Base-by-base conservation (phyloP, 37 sponge, comb jelly and placozoan genomes). In the Spongia lamella region DNA sequence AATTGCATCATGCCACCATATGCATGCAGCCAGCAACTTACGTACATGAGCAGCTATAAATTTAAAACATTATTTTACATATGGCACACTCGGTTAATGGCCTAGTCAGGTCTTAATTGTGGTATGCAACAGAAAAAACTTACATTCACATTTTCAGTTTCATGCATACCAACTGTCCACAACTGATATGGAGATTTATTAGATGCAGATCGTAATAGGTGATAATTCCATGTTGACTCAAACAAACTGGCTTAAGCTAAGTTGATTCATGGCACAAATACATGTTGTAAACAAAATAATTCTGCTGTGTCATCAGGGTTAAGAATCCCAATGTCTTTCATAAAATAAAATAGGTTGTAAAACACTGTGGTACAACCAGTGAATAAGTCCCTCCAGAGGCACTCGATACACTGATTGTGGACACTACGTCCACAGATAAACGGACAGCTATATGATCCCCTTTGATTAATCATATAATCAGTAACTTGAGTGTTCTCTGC, bases 341-440 rank as follows among this genome's bases (percentile, higher is more conserved):
- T 70, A 20, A 75, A 14, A 25, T 27, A 32, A 29, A 78, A 78
- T 4, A 78, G 32, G 9, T n/a, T 21, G 38, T 78, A 78, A 22
- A 26, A 78, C 19, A 78, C 27, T 7, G 39, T 19, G 7, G 26
- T 11, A 27, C 36, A 66, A 24, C 70, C 43, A 43, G 13, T 11
- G 43, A 78, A 78, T 5, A 78, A 68, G 49, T 78, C 69, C 40
- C 69, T 7, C 79, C 79, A 74, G 25, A 78, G 65, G n/a, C n/a
- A n/a, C n/a, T n/a, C n/a, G n/a, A n/a, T n/a, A n/a, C 31, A 50
- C 15, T 68, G 70, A 31, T 50, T 55, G 20, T 55, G 33, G 14
- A 49, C 17, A 53, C 70, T n/a, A n/a, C n/a, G n/a, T n/a, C n/a
- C 74, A 72, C 52, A 19, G 19, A 72, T 72, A 13, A 72, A 27